Base-by-base conservation (phyloP, 2,797 vertebrate genomes). In the Fistularia commersonii region DNA sequence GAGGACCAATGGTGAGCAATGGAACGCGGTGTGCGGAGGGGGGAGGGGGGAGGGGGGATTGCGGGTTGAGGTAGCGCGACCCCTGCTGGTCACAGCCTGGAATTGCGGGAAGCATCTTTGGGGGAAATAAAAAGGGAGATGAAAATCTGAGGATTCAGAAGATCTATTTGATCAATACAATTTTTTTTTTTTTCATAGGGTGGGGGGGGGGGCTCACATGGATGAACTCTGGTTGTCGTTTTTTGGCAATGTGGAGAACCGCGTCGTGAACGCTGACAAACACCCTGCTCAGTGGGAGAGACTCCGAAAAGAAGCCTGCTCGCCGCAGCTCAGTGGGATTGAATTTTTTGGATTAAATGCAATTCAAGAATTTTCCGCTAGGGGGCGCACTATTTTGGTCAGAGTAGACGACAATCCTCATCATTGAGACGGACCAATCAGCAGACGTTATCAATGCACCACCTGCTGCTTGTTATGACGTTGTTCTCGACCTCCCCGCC, bases 241-340 rank as follows among this genome's bases (percentile, higher is more conserved):
- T 66, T 10, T 45, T 32, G 9, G 80, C 75, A 35, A 84, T 73
- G 58, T 87, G 66, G 37, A 90, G 81, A 41, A 96, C 90, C 0
- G 94, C 93, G 0, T 94, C 93, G 0, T 95, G 92, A 12, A 98
- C 77, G 0, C 91, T 91, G 43, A 90, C 83, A 48, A 98, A 97
- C 66, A 97, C 82, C 9, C 54, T 78, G 61, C 72, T 83, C 84
- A 94, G 96, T 13, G 92, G 87, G 84, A 95, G 78, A 8, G 82
- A 72, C 0, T 84, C 77, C 1, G 88, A 91, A 64, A 98, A 98
- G 83, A 98, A 93, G 47, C 77, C 77, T 10, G 92, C 91, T 0
- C 32, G 71, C 63, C 96, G 93, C 64, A 98, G 69, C 84, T 97
- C n/a, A n/a, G n/a, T n/a, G n/a, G n/a, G n/a, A n/a, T n/a, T n/a